These are phyloP conservation scores for Philypnodon macrostomus DNA, from an alignment of 2,797 vertebrate genomes.

Conservation along the genomic window DNA sequence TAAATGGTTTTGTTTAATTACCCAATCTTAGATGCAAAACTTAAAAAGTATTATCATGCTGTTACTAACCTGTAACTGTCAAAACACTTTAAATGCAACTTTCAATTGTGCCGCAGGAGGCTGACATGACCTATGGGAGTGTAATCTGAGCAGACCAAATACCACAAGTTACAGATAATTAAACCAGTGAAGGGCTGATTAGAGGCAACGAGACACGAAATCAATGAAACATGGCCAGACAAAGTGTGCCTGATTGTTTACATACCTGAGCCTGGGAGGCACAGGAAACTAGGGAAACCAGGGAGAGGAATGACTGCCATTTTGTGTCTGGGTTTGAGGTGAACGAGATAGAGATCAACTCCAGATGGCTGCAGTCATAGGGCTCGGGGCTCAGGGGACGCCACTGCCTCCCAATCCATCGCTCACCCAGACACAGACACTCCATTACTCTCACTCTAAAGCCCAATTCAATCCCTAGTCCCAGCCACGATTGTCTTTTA, in stretches of 20 bases:
- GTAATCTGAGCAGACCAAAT: slow-evolving; percentile 56
- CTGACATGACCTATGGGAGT: slow-evolving; percentile 45
- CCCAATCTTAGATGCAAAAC: neutral
- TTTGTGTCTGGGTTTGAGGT: slow-evolving; percentile 62
- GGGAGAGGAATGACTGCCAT: slow-evolving; percentile 58
- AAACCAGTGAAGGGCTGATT: slow-evolving; percentile 67
- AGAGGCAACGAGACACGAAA: slow-evolving; percentile 68
- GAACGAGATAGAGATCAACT: slow-evolving; percentile 68
- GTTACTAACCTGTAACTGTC: neutral
- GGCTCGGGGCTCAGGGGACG: slow-evolving; percentile 52
- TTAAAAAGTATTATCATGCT: neutral
- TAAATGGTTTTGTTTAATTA: no score
- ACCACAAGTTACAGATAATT: slow-evolving; percentile 67
- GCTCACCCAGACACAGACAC: slow-evolving; percentile 60
- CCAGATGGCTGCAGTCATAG: slow-evolving; percentile 70
- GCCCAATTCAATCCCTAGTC: slow-evolving; percentile 59
- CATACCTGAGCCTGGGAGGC: slow-evolving; percentile 58
- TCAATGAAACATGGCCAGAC: slow-evolving; percentile 69
- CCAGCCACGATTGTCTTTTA: slow-evolving; percentile 63
- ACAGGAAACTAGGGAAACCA: slow-evolving; percentile 19
- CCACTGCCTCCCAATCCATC: slow-evolving; percentile 50
- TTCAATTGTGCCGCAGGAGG: slow-evolving; percentile 31
- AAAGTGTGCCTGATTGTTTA: slow-evolving; percentile 74
- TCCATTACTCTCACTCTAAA: slow-evolving; percentile 65
- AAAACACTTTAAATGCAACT: slow-evolving; percentile 44